phyloP scores from a whole-genome alignment of 2,113 vertebrate species.

The Otocyon megalotis region DNA sequence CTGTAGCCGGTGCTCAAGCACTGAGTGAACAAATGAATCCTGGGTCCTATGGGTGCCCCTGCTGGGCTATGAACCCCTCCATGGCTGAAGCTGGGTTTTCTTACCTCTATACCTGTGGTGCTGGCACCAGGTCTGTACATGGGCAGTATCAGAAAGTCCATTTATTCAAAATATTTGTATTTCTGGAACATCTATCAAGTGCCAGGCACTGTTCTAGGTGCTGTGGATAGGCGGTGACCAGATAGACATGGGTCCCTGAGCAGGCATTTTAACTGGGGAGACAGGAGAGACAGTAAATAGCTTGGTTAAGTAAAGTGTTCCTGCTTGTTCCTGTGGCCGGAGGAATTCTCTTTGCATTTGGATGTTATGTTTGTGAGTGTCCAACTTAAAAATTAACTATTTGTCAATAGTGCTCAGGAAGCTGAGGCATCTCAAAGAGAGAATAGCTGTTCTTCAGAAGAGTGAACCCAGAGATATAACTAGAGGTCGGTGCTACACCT shows the following conservation, averaged over 20 bases:
- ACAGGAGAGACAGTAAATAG: not conserved
- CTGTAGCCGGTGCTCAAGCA: not conserved
- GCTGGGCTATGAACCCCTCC: not conserved
- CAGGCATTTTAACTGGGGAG: not conserved
- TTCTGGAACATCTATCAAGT: not conserved
- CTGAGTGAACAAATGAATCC: not conserved
- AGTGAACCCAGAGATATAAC: not conserved
- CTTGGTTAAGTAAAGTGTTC: not conserved
- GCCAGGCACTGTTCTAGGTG: not conserved
- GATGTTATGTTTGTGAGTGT: not conserved
- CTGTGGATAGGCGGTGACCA: not conserved
- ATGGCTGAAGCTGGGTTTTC: not conserved
- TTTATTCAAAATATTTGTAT: not conserved
- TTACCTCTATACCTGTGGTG: not conserved
- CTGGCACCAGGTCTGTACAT: not conserved
- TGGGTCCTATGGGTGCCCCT: not conserved
- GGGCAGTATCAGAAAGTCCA: not conserved
- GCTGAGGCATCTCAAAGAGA: not conserved
- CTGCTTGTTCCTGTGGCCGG: not conserved
- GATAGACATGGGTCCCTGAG: not conserved
- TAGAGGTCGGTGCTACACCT: not conserved
- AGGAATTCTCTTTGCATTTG: conserved; percentile 19
- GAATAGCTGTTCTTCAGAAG: not conserved
- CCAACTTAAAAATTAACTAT: not conserved
- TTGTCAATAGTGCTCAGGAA: not conserved